phyloP scores from a whole-genome alignment of 2,888 invertebrate genomes.

The Parnassius orleans region DNA sequence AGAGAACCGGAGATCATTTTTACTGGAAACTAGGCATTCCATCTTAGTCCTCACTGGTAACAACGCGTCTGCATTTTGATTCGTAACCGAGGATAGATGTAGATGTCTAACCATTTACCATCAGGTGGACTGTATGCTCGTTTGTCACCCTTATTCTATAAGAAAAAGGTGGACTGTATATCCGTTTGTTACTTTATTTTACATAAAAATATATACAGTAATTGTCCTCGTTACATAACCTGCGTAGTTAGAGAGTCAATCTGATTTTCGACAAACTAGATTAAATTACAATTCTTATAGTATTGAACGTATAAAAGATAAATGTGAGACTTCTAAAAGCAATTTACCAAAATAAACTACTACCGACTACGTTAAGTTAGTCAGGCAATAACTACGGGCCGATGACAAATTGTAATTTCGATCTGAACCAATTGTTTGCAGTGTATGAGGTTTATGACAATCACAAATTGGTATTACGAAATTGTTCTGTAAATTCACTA shows the following conservation, averaged over 20 bases:
- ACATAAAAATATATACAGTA: background rate
- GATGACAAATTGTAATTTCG: slow-evolving; percentile 22
- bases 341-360: slow-evolving; percentile 19
- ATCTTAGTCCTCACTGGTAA: no score
- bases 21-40: no score
- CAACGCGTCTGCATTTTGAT: no score
- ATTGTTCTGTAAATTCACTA: background rate
- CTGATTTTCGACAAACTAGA: background rate
- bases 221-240: background rate
- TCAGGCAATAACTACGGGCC: slow-evolving; percentile 13
- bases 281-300: background rate
- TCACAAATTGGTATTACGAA: slow-evolving; percentile 18
- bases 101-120: no score
- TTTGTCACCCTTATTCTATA: no score
- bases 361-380: slow-evolving; percentile 9
- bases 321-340: slow-evolving; percentile 14
- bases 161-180: no score
- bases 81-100: no score
- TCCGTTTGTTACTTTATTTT: no score
- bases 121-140: no score
- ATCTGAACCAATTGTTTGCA: slow-evolving; percentile 13
- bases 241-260: background rate
- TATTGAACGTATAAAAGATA: background rate
- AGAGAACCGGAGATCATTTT: no score
- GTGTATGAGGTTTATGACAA: slow-evolving; percentile 12